A percentile compares a stretch with the other conserved stretches of the same genome.
phyloP scores from a whole-genome alignment of 2,113 vertebrate genomes.

The Actinemys pallida region DNA sequence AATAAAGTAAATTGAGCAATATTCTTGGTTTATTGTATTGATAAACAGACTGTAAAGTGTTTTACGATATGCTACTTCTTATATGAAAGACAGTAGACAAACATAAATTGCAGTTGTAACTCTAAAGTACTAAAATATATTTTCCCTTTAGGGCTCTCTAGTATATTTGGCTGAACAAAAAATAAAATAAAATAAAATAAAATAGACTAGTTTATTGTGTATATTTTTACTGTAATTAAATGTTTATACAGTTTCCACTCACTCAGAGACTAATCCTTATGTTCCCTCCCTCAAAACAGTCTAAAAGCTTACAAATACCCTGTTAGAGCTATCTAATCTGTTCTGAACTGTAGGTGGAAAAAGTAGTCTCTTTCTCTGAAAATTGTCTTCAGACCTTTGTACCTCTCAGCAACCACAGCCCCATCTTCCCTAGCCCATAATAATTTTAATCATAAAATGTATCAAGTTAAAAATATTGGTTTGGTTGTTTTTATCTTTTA shows the following conservation, averaged over 20 bases:
- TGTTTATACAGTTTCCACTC: conserved; percentile 44
- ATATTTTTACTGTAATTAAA: conserved; percentile 73
- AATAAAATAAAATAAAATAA: conserved; percentile 69
- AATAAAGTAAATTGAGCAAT: conserved; percentile 73
- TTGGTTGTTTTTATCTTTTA: not conserved
- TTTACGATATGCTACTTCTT: conserved; percentile 57
- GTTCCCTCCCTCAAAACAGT: conserved; percentile 4
- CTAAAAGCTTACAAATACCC: conserved; percentile 40
- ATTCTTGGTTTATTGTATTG: conserved; percentile 73
- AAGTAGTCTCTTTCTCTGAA: conserved; percentile 4
- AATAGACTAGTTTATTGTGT: conserved; percentile 73
- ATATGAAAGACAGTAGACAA: conserved; percentile 62
- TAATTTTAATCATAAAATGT: not conserved
- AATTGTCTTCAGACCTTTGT: not conserved
- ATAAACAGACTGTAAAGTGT: conserved; percentile 73
- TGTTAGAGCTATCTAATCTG: not conserved
- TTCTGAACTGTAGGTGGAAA: not conserved
- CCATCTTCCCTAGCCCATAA: not conserved
- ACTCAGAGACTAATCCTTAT: conserved; percentile 33
- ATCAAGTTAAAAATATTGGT: not conserved
- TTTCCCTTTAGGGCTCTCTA: conserved; percentile 58
- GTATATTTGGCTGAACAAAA: conserved; percentile 57
- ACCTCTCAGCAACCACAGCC: not conserved
- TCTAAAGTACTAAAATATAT: conserved; percentile 72
- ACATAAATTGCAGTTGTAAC: conserved; percentile 73